Base-by-base conservation (phyloP, 2,113 vertebrate species). In the Spilogale gracilis region DNA sequence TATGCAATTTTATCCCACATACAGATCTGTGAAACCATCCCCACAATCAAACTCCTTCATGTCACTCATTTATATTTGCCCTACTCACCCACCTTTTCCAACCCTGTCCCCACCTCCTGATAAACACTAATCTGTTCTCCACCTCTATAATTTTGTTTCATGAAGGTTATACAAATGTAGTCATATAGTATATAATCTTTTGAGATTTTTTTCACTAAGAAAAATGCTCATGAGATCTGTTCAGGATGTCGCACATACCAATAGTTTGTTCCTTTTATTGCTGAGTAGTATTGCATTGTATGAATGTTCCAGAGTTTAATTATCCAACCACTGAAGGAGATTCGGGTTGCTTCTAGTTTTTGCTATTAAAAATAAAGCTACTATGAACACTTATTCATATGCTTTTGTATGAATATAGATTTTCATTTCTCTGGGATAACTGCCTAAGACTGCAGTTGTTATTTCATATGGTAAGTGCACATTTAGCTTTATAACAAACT, bases 341-440 rank as follows among this genome's bases (percentile, higher is more conserved):
- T 30, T 69, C 85, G 17, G 0, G 0, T 52, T 76, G 3, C 43
- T 94, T 89, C 60, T 20, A 56, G 16, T 43, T 94, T 95, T 88
- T 76, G 9, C 60, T 63, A 73, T 89, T 69, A 95, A 30, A 94
- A 92, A 90, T 92, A 84, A 86, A 85, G 48, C 25, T 69, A 1
- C 61, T 61, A 43, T 80, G 16, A 82, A 92, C 16, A 89, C 25
- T 52, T 17, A 60, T 80, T 25, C 52, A 67, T 50, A 11, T 56
- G 3, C 86, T 79, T 97, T 78, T 74, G 16, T 96, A 14, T 73
- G 45, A 90, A 90, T 50, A 69, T 8, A 85, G 10, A 30, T 65
- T 96, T 95, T 81, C 17, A 84, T 74, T 82, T 94, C 58, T 17
- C 17, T 89, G 60, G 20, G 38, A 58, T 92, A 50, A 86, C 73